Percentiles rank a stretch among this genome's conserved stretches.
Conservation (phyloP, 2,888 invertebrate species). For the Mythimna vitellina region DNA sequence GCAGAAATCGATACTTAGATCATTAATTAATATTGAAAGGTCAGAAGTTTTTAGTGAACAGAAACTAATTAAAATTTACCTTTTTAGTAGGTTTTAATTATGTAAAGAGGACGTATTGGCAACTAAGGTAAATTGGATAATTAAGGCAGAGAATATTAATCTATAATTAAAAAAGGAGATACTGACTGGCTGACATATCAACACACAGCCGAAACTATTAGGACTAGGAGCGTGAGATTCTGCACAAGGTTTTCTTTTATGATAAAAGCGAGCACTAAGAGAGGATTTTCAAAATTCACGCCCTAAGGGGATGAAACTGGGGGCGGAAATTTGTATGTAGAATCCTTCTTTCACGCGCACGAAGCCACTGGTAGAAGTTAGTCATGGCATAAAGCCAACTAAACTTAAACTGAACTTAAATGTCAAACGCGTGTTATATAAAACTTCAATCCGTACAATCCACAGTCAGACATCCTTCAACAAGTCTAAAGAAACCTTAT, state of each 20-base stretch:
- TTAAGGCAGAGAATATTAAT: background rate
- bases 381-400: background rate
- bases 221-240: no score
- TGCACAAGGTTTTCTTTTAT: no score
- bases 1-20: conserved; percentile 2
- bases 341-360: no score
- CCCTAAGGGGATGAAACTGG: no score
- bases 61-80: background rate
- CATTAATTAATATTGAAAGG: conserved; percentile 2
- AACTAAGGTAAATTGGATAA: background rate
- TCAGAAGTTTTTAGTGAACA: background rate
- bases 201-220: no score
- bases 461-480: background rate
- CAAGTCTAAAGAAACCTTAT: conserved; percentile 18
- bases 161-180: no score
- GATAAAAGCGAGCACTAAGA: no score
- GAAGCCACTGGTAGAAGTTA: no score
- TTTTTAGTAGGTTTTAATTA: background rate
- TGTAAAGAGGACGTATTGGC: background rate
- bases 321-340: no score
- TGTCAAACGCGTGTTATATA: background rate
- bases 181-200: no score
- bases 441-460: background rate
- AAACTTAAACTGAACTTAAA: no score
- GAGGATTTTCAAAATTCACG: no score